These are phyloP conservation scores for Scomber scombrus DNA, from an alignment of 2,113 vertebrate genomes.

Conservation along the genomic window DNA sequence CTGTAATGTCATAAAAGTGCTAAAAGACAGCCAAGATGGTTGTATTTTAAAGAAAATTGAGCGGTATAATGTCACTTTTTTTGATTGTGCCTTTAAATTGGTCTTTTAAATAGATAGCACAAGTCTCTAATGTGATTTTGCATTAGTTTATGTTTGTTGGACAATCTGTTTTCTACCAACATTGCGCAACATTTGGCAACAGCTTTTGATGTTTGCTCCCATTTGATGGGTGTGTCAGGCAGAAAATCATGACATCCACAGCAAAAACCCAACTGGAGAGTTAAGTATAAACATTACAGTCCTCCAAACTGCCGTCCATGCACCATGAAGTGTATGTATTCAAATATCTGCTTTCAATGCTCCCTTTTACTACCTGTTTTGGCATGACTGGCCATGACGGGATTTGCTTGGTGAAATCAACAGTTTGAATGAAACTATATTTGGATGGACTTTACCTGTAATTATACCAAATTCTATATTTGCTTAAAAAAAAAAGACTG, in stretches of 20 bases:
- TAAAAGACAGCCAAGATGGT: neutral
- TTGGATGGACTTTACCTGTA: conserved; percentile 38
- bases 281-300: conserved; percentile 31
- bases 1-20: too few species aligned
- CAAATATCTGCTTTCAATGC: conserved; percentile 42
- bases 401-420: conserved; percentile 23
- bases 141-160: neutral
- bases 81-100: too few species aligned
- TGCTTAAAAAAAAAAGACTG: neutral
- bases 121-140: neutral
- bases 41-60: neutral
- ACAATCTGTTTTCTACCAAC: neutral
- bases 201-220: conserved; percentile 13
- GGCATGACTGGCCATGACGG: conserved; percentile 6
- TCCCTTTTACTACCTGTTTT: conserved; percentile 19
- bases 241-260: conserved; percentile 26
- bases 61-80: neutral
- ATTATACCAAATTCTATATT: conserved; percentile 20
- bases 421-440: conserved; percentile 27
- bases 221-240: conserved; percentile 43
- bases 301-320: conserved; percentile 17
- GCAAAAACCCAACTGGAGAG: conserved; percentile 29
- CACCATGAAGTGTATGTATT: conserved; percentile 24
- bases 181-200: conserved; percentile 18
- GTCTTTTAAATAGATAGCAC: neutral